A percentile compares a stretch with the other conserved stretches of the same genome.
Evolutionary conservation across 2,113 vertebrate species (phyloP).

Genomic region (Poecile atricapillus): DNA sequence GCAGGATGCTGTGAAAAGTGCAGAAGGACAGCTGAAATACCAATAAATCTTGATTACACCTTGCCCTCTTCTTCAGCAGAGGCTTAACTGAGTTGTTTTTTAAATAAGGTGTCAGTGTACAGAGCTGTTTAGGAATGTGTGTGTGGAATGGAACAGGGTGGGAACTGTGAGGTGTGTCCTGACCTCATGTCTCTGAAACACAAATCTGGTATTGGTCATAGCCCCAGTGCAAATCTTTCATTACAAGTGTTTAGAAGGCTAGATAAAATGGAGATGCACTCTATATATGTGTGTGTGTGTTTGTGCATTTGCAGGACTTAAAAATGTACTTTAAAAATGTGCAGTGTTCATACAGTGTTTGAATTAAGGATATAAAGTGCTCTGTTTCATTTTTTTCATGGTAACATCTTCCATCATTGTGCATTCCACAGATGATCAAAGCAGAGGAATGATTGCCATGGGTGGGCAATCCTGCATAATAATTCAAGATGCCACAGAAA

Average conservation of each 20-base stretch:
- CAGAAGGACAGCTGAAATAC: background rate
- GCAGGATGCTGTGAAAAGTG: background rate
- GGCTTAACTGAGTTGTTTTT: background rate
- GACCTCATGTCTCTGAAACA: background rate
- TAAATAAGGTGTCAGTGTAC: background rate
- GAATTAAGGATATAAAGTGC: background rate
- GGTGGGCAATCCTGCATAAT: background rate
- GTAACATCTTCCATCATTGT: background rate
- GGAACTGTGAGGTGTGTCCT: background rate
- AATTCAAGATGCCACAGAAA: background rate
- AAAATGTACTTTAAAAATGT: background rate
- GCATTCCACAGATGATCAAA: background rate
- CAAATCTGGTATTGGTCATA: background rate
- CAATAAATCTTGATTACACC: background rate
- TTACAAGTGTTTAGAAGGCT: background rate
- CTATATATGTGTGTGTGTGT: background rate
- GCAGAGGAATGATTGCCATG: background rate
- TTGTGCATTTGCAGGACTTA: background rate
- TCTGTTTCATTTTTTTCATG: background rate
- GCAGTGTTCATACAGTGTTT: background rate
- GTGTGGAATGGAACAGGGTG: background rate
- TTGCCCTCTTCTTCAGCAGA: background rate
- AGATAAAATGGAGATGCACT: background rate
- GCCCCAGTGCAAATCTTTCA: background rate
- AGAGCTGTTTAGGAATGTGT: background rate